Evolutionary conservation across 2,797 vertebrate genomes (phyloP), one percentile per base, ranked within the genome.

Genomic region (Martes flavigula): DNA sequence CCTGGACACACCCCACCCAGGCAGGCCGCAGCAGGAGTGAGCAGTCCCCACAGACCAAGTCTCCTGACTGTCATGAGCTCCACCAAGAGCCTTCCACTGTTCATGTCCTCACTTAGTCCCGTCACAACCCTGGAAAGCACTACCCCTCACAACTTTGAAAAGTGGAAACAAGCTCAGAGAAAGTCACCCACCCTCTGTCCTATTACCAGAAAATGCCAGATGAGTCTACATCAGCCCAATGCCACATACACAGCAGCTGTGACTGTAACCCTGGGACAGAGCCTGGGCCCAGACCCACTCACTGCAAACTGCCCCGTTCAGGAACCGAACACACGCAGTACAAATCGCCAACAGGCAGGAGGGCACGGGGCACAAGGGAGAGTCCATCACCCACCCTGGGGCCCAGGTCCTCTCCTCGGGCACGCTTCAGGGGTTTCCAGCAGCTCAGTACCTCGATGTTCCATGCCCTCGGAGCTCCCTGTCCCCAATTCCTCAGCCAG

Each of bases 361-460:
- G 54, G n/a, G 51, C 46, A 6, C 0, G 4, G 23, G 23, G 7
- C 0, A 4, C 43, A 23, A 25, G 40, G 8, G 21, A 21, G 51
- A 64, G 51, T 51, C 21, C 23, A 27, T 12, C 3, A 21, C 51
- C 18, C 64, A 75, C 27, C 13, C 10, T 11, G 7, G 35, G 62
- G 21, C 13, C 23, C 21, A 13, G 48, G 35, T 38, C 32, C 30
- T 48, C 32, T 27, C 23, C 32, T 17, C 27, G 2, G 23, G 10
- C 51, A 30, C 0, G 48, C 81, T 81, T 43, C 5, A 56, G 58
- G 27, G 43, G 35, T 6, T 54, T 60, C 88, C 21, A 14, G 25
- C 32, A 12, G 64, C 66, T 75, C 0, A 1, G 20, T 0, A 7
- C 12, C 13, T 0, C 2, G 21, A 64, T n/a, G 9, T 43, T 30